Base-by-base conservation (phyloP, 2,888 invertebrate genomes). In the Cheilosia variabilis region DNA sequence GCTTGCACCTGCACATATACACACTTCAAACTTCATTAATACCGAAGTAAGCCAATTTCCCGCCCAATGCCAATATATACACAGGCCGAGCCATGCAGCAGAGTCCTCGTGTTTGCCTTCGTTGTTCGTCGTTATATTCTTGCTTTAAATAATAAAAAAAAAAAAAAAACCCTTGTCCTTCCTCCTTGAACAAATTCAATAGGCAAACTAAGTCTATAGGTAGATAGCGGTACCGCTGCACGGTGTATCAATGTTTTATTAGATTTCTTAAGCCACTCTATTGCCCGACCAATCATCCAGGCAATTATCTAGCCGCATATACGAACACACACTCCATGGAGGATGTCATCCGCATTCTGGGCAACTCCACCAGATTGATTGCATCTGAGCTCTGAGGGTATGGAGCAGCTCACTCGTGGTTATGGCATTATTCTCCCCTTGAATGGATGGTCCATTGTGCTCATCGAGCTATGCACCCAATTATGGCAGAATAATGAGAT, bases 1-100 rank as follows among this genome's bases (percentile, higher is more conserved):
- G 19, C 60, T 24, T 76, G 52, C 66, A 63, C 72, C 37, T 57
- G 62, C 50, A 63, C 73, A 53, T 15, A 27, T 5, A 1, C 5
- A 57, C 41, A 73, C 58, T 63, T 53, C 68, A 79, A 83, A 83
- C 68, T 73, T 79, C 79, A 83, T 83, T 83, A 79, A 83, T 83
- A 79, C n/a, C 45, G 52, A 73, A 83, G 68, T 83, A 83, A 73
- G 73, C 69, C 83, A 79, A 75, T 79, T 83, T 69, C 22, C 68
- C 34, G 68, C 50, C 83, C 68, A 50, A 62, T 68, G 83, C 63
- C 78, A 78, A 83, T 71, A 68, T 22, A 50, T 50, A 57, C 45
- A 45, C 43, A 43, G 65, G 76, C 45, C 76, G 17, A 47, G 52
- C 4, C 65, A 65, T 37, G 37, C 31, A 17, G 19, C 9, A 9